Percentiles rank a stretch among this genome's conserved stretches.
These are phyloP conservation scores for Pectinophora gossypiella DNA, from an alignment of 1,140 invertebrate species.

Conservation along the genomic window DNA sequence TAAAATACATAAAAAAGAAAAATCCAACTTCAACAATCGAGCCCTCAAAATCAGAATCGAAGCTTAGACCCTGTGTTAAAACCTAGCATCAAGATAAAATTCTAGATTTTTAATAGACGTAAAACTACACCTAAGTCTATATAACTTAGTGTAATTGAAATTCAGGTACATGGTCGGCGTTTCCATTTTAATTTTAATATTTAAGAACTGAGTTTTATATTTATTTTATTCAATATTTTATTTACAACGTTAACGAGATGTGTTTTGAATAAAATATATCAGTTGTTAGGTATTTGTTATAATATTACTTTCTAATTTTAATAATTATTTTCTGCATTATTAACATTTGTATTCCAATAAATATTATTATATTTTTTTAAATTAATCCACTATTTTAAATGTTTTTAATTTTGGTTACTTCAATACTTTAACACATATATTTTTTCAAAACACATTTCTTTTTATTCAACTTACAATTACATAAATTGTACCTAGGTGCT, in stretches of 20 bases:
- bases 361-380: too few relatives aligned
- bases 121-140: slow-evolving; percentile 59
- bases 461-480: too few relatives aligned
- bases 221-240: slow-evolving; percentile 53
- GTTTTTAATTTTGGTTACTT: too few relatives aligned
- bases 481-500: background rate
- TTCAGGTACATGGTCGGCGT: slow-evolving; percentile 70
- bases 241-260: slow-evolving; percentile 42
- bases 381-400: too few relatives aligned
- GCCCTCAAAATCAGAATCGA: slow-evolving; percentile 22
- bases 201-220: slow-evolving; percentile 61
- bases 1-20: slow-evolving; percentile 10
- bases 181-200: slow-evolving; percentile 35
- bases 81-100: slow-evolving; percentile 66
- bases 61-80: slow-evolving; percentile 66
- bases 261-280: slow-evolving; percentile 22
- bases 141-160: slow-evolving; percentile 69
- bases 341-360: too few relatives aligned
- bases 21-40: slow-evolving; percentile 9
- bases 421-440: too few relatives aligned
- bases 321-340: too few relatives aligned
- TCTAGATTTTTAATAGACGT: slow-evolving; percentile 59
- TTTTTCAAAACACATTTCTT: too few relatives aligned
- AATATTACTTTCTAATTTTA: too few relatives aligned
- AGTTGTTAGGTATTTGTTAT: too few relatives aligned